Conservation (phyloP, 1,140 invertebrate species). For the Drosophila carrolli region DNA sequence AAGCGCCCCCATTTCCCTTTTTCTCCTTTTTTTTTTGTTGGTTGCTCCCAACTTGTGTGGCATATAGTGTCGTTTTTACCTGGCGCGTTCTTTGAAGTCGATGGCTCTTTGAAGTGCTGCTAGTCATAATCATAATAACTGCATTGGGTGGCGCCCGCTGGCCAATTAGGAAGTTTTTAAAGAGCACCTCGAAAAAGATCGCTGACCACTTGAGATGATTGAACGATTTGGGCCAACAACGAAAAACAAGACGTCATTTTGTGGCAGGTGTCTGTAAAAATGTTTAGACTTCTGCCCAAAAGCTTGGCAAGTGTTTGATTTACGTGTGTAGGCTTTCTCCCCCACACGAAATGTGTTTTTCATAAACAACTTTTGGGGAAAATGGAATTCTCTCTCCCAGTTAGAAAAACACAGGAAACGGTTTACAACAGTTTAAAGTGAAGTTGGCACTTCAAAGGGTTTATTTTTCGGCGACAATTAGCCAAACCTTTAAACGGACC, state of each 20-base stretch:
- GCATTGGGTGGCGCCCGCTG: conserved; percentile 59
- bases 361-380: conserved; percentile 61
- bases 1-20: conserved; percentile 17
- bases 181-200: conserved; percentile 4
- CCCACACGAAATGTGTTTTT: conserved; percentile 51
- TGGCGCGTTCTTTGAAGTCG: conserved; percentile 44
- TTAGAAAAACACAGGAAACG: conserved; percentile 71
- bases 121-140: conserved; percentile 62
- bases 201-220: conserved; percentile 80
- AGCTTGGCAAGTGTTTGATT: conserved; percentile 72
- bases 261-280: conserved; percentile 82
- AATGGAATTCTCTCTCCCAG: conserved; percentile 49
- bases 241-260: conserved; percentile 78
- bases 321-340: conserved; percentile 36
- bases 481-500: conserved; percentile 50
- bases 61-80: conserved; percentile 34
- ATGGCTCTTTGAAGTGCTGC: conserved; percentile 46
- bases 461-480: conserved; percentile 71
- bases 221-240: conserved; percentile 72
- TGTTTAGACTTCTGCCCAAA: conserved; percentile 71
- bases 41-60: conserved; percentile 27
- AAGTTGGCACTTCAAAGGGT: conserved; percentile 56
- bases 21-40: not conserved
- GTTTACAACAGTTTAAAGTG: conserved; percentile 54
- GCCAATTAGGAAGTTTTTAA: conserved; percentile 55